Conservation (phyloP, 2,888 invertebrate species). For the Brachylomia viminalis region DNA sequence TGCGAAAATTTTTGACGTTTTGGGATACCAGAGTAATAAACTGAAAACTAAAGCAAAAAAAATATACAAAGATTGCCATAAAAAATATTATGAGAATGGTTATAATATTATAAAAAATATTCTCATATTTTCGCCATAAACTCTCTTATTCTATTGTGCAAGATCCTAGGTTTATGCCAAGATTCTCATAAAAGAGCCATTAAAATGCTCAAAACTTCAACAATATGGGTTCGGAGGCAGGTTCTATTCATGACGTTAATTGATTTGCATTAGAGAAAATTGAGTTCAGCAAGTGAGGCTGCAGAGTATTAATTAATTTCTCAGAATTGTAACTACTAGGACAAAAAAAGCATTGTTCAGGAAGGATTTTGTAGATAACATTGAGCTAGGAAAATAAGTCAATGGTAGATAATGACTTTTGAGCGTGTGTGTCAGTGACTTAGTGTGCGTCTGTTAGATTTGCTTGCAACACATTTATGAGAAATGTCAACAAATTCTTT, state of each 20-base stretch:
- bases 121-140: background rate
- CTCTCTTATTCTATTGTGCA: background rate
- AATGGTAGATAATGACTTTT: background rate
- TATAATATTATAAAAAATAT: background rate
- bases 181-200: background rate
- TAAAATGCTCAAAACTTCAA: background rate
- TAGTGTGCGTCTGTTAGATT: background rate
- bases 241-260: background rate
- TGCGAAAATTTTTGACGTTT: constrained; percentile 73
- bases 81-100: background rate
- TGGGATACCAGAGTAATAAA: constrained; percentile 46
- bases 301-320: background rate
- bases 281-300: accelerated
- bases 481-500: constrained; percentile 54
- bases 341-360: too few species aligned
- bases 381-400: too few species aligned
- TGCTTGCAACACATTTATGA: constrained; percentile 48
- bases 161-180: background rate
- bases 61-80: constrained; percentile 22
- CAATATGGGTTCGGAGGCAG: background rate
- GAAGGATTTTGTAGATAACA: too few species aligned
- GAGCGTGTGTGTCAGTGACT: background rate
- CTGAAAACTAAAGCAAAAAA: background rate
- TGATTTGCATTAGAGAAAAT: background rate
- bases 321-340: background rate